These are phyloP conservation scores for Ophion obscuratus DNA, from an alignment of 2,888 invertebrate species.

Conservation along the genomic window DNA sequence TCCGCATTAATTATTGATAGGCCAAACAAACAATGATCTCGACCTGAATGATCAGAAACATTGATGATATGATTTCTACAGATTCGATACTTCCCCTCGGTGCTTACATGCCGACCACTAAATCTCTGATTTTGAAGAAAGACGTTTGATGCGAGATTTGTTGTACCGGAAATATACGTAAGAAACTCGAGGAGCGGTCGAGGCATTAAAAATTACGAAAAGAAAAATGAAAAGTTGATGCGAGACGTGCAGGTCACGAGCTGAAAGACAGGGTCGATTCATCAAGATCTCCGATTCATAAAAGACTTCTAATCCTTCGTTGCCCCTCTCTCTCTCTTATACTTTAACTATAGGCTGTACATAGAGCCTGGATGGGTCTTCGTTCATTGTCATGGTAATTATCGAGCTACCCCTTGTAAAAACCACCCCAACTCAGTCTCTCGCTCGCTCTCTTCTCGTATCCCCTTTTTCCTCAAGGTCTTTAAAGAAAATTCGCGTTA, in stretches of 20 bases:
- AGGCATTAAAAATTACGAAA: slow-evolving; percentile 16
- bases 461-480: slow-evolving; percentile 54
- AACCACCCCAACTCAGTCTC: slow-evolving; percentile 39
- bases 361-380: slow-evolving; percentile 65
- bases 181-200: slow-evolving; percentile 26
- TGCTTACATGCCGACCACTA: not conserved
- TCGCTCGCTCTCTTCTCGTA: slow-evolving; percentile 29
- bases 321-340: slow-evolving; percentile 61
- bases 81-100: not conserved
- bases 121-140: slow-evolving; percentile 20
- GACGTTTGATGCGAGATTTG: slow-evolving; percentile 33
- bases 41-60: not conserved
- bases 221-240: slow-evolving; percentile 37
- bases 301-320: slow-evolving; percentile 79
- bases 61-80: not conserved
- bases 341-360: slow-evolving; percentile 68
- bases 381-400: slow-evolving; percentile 80
- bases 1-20: not conserved
- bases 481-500: slow-evolving; percentile 66
- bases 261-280: slow-evolving; percentile 73
- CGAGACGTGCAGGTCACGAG: slow-evolving; percentile 10
- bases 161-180: slow-evolving; percentile 35
- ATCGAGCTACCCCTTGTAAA: slow-evolving; percentile 61
- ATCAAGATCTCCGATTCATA: slow-evolving; percentile 80
- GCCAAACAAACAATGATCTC: not conserved